Conservation (phyloP, 2,113 vertebrate genomes). For the human region GRCh38 chr2:18943001-18943500, state of each 20-base stretch:
- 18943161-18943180: neutral
- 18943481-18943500: neutral
- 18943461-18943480: neutral
- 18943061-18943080: neutral
- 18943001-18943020: neutral
- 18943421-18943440: neutral
- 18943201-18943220: neutral
- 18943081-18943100: neutral
- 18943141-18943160: neutral
- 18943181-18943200: neutral
- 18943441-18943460: neutral
- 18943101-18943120: neutral
- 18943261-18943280: neutral
- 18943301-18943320: neutral
- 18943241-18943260: neutral
- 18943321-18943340: neutral
- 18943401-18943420: neutral
- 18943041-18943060: neutral
- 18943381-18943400: neutral
- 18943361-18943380: neutral
- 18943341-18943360: neutral
- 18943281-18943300: neutral
- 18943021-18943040: neutral
- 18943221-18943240: neutral
- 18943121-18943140: neutral